A percentile compares a stretch with the other conserved stretches of the same genome.
These are phyloP conservation scores for Scyliorhinus canicula DNA, from an alignment of 2,797 vertebrate species.

Conservation along the genomic window DNA sequence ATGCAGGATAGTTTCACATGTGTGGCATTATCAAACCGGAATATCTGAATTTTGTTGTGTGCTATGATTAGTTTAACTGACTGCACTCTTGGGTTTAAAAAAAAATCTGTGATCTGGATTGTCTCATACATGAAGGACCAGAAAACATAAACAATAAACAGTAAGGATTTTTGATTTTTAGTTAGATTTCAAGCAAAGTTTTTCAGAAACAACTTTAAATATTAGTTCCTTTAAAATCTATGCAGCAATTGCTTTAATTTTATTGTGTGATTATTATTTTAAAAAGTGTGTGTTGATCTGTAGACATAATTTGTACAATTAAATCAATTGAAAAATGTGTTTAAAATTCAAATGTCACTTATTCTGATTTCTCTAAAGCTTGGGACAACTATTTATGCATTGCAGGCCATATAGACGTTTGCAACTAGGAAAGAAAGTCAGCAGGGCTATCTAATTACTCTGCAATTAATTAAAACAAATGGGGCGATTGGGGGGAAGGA, in stretches of 20 bases:
- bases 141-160: neutral
- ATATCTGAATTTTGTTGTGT: neutral
- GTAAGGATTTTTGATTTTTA: neutral
- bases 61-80: neutral
- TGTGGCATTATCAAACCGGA: neutral
- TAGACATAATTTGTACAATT: neutral
- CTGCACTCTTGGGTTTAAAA: neutral
- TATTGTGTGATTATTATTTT: neutral
- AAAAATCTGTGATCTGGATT: neutral
- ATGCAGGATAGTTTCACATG: neutral
- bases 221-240: neutral
- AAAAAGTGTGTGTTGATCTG: neutral
- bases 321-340: neutral
- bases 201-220: neutral
- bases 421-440: slow-evolving; percentile 26
- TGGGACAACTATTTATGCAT: neutral
- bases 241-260: neutral
- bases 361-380: neutral
- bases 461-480: slow-evolving; percentile 76
- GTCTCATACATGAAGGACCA: neutral
- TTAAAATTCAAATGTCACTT: neutral
- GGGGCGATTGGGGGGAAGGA: neutral
- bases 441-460: slow-evolving; percentile 77
- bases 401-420: neutral
- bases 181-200: neutral